Base-by-base conservation (phyloP, 2,888 invertebrate species). In the Myopa testacea region DNA sequence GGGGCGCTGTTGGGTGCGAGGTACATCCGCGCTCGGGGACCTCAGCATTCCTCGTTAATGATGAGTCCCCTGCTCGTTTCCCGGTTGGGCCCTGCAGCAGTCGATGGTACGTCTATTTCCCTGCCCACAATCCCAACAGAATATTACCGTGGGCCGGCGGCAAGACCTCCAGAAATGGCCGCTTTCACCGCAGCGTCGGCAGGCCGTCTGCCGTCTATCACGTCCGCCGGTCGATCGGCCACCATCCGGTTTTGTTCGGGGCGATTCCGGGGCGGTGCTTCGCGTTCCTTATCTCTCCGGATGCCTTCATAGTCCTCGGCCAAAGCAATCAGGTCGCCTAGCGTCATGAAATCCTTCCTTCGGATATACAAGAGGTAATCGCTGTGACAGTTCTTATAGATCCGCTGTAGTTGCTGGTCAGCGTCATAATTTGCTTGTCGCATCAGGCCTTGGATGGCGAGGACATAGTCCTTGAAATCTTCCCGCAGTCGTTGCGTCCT, bases 321-420 rank as follows among this genome's bases (percentile, higher is more conserved):
- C 4, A 75, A n/a, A 4, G 45, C 34, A 4, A 65, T 65, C 5
- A 75, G 37, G 4, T 75, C 63, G n/a, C 14, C 50, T 16, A 75
- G 19, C 12, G 75, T 75, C 2, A 37, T 34, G 45, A 75, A 75
- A 34, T 75, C 75, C 0, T 37, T 63, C 37, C 19, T 3, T n/a
- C 52, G 45, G 26, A 75, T 63, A 34, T 75, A 75, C 16, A 75
- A 14, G 10, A 45, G 75, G n/a, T 65, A 75, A 6, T 75, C 65
- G 19, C 62, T 10, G 4, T 10, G 65, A 19, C 63, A 50, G 16
- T 52, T 75, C 19, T 52, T 50, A 16, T 45, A 75, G 4, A 75
- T 65, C 12, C 75, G 63, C 10, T 75, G 50, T 34, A 69, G 50
- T 5, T 69, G 8, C 16, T 69, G 69, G 2, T 45, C 69, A 19